These are phyloP conservation scores for Graphium colonna DNA, from an alignment of 2,888 invertebrate species.

Conservation along the genomic window DNA sequence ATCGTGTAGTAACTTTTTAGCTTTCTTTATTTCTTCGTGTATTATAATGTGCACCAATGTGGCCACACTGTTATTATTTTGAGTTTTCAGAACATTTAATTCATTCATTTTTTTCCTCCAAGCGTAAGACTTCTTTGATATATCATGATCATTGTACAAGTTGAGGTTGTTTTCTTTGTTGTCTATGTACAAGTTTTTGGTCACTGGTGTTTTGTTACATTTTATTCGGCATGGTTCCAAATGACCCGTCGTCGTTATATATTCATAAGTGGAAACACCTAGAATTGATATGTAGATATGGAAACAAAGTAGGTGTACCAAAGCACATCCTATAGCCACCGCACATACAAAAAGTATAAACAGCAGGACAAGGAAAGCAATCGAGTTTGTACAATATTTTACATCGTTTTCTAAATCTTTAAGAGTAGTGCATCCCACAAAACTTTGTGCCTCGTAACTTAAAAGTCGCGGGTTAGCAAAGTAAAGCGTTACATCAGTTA, in stretches of 20 bases:
- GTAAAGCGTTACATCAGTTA: constrained; percentile 84
- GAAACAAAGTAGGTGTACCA: constrained; percentile 92
- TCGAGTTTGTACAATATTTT: constrained; percentile 54
- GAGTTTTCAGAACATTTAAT: constrained; percentile 10
- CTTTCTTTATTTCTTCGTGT: constrained; percentile 56
- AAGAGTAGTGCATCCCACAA: constrained; percentile 51
- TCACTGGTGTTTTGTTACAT: constrained; percentile 41
- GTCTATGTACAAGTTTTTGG: constrained; percentile 31
- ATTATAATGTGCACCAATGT: constrained; percentile 57
- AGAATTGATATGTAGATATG: constrained; percentile 92
- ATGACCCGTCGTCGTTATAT: constrained; percentile 77
- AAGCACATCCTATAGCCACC: constrained; percentile 86
- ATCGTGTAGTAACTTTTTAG: constrained; percentile 54
- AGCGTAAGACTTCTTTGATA: background rate
- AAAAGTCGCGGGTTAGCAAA: constrained; percentile 80
- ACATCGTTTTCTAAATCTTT: constrained; percentile 30
- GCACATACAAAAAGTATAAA: constrained; percentile 84
- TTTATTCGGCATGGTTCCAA: constrained; percentile 37
- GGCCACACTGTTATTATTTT: constrained; percentile 30
- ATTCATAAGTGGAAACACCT: constrained; percentile 94
- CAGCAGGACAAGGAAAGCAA: constrained; percentile 60
- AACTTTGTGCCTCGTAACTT: constrained; percentile 77
- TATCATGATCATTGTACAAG: constrained; percentile 2
- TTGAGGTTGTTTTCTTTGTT: constrained; percentile 28
- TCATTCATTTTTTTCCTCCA: background rate